Evolutionary conservation across 1,140 invertebrate species (phyloP), one percentile per base, ranked within the genome.

Genomic region (Lordiphosa stackelbergi): DNA sequence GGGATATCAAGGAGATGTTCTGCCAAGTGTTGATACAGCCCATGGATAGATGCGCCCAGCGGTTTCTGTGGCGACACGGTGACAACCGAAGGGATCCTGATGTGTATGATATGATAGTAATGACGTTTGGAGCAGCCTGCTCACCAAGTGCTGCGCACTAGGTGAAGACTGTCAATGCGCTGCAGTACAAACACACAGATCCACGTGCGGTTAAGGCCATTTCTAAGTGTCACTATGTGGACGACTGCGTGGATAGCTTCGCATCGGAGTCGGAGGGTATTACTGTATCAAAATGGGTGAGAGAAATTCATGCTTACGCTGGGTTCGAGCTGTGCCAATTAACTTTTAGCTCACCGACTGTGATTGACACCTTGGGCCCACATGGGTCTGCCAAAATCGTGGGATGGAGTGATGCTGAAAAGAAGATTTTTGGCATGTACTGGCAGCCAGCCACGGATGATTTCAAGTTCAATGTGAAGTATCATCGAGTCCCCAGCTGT

Each of bases 281-380:
- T 13, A 8, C 11, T 11, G 43, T 28, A 48, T 19, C 9, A n/a
- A 19, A 12, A 9, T 40, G 28, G 28, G 51, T 42, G n/a, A 42
- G 28, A 24, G 24, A 53, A 13, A 43, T 46, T 45, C 41, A 54
- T 11, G 31, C 16, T 3, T 8, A 36, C 5, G 52, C 41, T 35
- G 31, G 40, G 7, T 28, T 54, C 9, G 31, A 45, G 3, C 7
- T 43, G 41, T 53, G 40, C 22, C 38, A 43, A 24, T 43, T 53
- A 22, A 11, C 12, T 24, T 28, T 19, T 19, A 56, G 43, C 12
- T 48, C 52, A 34, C n/a, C 13, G 13, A 9, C n/a, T 53, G 51
- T 53, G 13, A 34, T 36, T 7, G 24, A 19, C 7, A 38, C 12
- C 5, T 16, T 40, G 11, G 24, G 12, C 19, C 49, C 7, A 28